These are phyloP conservation scores for Onychostruthus taczanowskii DNA, from an alignment of 2,113 vertebrate genomes.

Conservation along the genomic window DNA sequence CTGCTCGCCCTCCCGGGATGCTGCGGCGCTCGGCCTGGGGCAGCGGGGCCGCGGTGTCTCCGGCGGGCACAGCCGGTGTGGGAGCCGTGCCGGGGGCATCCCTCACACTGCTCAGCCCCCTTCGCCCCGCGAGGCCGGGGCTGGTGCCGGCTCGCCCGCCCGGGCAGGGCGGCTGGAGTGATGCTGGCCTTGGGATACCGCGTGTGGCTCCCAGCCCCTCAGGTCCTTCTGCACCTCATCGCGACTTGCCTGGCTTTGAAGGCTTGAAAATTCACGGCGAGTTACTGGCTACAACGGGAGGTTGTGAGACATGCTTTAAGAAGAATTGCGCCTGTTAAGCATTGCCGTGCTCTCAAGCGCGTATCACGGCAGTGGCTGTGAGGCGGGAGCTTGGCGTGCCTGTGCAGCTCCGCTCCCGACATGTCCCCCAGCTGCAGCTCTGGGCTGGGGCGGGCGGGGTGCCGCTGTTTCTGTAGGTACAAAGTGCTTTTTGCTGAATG, in stretches of 20 bases:
- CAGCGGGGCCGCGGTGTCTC: not conserved
- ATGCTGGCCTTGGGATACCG: rapidly evolving
- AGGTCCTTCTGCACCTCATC: not conserved
- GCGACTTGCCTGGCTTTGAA: not conserved
- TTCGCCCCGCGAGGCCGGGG: not conserved
- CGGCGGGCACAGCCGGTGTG: rapidly evolving
- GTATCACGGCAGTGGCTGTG: rapidly evolving
- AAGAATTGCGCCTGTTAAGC: rapidly evolving
- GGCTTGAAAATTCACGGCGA: not conserved
- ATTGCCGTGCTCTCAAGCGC: rapidly evolving
- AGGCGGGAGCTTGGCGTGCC: rapidly evolving
- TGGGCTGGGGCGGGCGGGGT: rapidly evolving
- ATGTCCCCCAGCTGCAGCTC: not conserved
- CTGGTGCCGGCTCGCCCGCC: rapidly evolving
- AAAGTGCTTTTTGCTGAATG: not conserved
- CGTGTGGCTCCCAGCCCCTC: rapidly evolving
- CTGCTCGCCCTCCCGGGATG: not conserved
- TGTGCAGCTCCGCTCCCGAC: rapidly evolving
- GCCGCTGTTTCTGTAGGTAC: rapidly evolving
- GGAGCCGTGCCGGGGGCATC: rapidly evolving
- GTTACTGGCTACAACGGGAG: not conserved
- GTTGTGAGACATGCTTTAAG: not conserved
- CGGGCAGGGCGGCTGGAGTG: rapidly evolving
- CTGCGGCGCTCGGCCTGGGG: not conserved
- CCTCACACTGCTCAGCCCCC: rapidly evolving